phyloP scores from a whole-genome alignment of 1,140 invertebrate species.

The Delia radicum region DNA sequence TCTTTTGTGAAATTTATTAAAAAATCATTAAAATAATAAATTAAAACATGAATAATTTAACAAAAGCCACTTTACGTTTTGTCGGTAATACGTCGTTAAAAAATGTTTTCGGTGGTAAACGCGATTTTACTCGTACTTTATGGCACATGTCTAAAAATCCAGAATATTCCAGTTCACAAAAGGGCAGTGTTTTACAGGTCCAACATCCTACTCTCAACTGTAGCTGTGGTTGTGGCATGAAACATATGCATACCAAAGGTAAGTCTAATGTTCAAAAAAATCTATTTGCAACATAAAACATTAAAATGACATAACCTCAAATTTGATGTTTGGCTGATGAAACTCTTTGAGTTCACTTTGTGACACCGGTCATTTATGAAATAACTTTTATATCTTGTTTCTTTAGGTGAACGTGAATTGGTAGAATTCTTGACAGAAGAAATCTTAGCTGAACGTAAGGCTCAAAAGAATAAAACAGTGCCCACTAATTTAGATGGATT shows the following conservation, averaged over 20 bases:
- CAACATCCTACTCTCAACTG: conserved; percentile 59
- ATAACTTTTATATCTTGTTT: neutral
- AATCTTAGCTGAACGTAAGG: conserved; percentile 82
- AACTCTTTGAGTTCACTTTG: conserved; percentile 11
- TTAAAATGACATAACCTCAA: conserved; percentile 49
- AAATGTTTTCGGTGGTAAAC: conserved; percentile 57
- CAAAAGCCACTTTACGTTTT: conserved; percentile 61
- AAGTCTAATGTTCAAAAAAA: conserved; percentile 30
- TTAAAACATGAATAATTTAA: conserved; percentile 68
- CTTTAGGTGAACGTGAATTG: conserved; percentile 78
- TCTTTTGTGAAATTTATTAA: neutral
- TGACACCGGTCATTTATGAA: conserved; percentile 13
- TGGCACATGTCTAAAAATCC: conserved; percentile 67
- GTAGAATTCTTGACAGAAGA: conserved; percentile 86
- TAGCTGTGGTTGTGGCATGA: conserved; percentile 64
- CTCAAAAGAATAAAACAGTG: conserved; percentile 72
- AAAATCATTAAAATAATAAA: neutral
- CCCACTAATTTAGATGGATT: conserved; percentile 80
- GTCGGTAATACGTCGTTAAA: conserved; percentile 35
- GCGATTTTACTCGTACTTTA: conserved; percentile 65
- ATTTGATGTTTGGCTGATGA: conserved; percentile 18
- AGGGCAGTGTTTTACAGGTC: conserved; percentile 37
- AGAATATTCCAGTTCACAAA: conserved; percentile 38
- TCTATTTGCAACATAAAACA: neutral
- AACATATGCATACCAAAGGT: conserved; percentile 71